Conservation (phyloP, 2,888 invertebrate genomes). For the Linnaemya vulpina region DNA sequence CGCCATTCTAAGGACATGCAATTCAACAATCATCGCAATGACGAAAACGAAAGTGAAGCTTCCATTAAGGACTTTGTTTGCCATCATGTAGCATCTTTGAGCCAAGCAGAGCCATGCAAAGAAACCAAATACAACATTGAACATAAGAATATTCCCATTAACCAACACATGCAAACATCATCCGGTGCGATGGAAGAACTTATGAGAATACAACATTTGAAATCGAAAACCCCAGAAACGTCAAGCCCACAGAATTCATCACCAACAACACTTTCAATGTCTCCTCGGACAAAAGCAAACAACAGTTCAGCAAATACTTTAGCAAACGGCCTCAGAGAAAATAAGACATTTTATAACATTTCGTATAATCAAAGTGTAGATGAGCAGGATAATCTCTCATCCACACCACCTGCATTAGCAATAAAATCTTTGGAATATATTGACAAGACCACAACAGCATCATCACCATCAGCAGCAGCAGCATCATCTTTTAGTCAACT, state of each 20-base stretch:
- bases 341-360: conserved; percentile 26
- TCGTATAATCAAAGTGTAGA: conserved; percentile 14
- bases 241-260: conserved; percentile 13
- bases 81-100: conserved; percentile 75
- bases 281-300: background rate
- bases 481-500: conserved; percentile 3
- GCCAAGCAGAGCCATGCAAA: conserved; percentile 61
- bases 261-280: conserved; percentile 3
- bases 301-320: background rate
- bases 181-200: conserved; percentile 55
- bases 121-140: conserved; percentile 45
- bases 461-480: conserved; percentile 7
- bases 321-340: conserved; percentile 26
- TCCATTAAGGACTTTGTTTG: conserved; percentile 3
- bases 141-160: background rate
- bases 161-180: conserved; percentile 27
- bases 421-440: conserved; percentile 33
- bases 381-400: background rate
- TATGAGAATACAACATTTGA: conserved; percentile 64
- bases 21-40: conserved; percentile 1
- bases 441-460: conserved; percentile 48
- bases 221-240: conserved; percentile 47
- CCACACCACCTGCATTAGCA: conserved; percentile 4
- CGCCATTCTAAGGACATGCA: conserved; percentile 24
- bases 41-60: conserved; percentile 14